phyloP scores from a whole-genome alignment of 2,797 vertebrate species.

The Microtus agrestis region DNA sequence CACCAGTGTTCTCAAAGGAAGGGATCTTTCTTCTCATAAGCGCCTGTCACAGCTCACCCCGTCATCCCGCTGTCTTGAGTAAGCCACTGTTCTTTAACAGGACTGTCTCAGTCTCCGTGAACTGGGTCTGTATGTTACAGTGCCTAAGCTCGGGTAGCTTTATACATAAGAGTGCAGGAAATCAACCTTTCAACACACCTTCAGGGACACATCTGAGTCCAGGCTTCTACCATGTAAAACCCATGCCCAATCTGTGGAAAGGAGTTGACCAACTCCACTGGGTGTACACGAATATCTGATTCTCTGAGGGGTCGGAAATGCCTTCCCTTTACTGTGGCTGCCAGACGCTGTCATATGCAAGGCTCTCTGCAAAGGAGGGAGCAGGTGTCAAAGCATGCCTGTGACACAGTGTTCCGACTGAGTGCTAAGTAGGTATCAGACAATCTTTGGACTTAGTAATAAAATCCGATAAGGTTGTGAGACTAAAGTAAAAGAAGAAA shows the following conservation, averaged over 20 bases:
- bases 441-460: slow-evolving; percentile 14
- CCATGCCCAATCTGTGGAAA: not conserved
- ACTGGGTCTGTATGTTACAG: not conserved
- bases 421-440: slow-evolving; percentile 25
- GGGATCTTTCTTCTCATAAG: not conserved
- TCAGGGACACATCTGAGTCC: slow-evolving; percentile 25
- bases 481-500: not conserved
- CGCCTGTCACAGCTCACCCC: not conserved
- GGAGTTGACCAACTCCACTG: not conserved
- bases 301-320: not conserved
- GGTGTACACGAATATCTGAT: not conserved
- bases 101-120: not conserved
- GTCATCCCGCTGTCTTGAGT: not conserved
- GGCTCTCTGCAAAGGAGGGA: not conserved
- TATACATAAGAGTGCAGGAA: not conserved
- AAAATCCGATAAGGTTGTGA: slow-evolving; percentile 49
- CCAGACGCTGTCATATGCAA: not conserved
- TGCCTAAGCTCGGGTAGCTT: not conserved
- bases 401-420: not conserved
- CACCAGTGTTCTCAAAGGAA: not conserved
- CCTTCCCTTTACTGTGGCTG: not conserved
- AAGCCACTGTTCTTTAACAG: not conserved
- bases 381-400: slow-evolving; percentile 2
- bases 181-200: not conserved
- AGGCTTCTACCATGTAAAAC: not conserved